Evolutionary conservation across 2,888 invertebrate genomes (phyloP), one percentile per base, ranked within the genome.

Genomic region (Mystacides longicornis): DNA sequence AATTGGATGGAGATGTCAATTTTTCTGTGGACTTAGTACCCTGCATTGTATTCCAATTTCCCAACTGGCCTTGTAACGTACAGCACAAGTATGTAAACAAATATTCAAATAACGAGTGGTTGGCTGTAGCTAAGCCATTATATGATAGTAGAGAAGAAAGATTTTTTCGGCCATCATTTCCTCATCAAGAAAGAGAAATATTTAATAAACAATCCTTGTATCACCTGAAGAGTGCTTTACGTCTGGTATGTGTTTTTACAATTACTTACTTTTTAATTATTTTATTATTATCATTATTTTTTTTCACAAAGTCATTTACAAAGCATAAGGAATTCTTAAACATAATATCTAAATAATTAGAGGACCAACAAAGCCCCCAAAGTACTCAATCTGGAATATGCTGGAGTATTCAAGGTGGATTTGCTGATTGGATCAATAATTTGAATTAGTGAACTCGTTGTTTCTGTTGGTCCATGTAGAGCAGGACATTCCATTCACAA

Each of bases 1-100:
- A 45, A 9, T 1, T 43, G 14, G 11, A 23, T 4, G 27, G 23
- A 16, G 22, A 43, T 23, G 31, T 54, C 20, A 31, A 45, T 16
- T 54, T 54, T 21, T 49, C 49, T 23, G 7, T 54, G 22, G 54
- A 54, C 27, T 11, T 54, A 11, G 54, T 54, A 31, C 54, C 54
- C 18, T 23, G 22, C 7, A 43, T 54, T 19, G 16, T 23, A 19
- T 54, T 54, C 31, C 16, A 54, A 19, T n/a, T 7, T 18, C 52
- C 52, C 18, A 7, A 9, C 7, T 52, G 47, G 52, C 52, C 52
- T 5, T 46, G 33, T 2, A 18, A 33, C 3, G 47, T 52, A 7
- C 31, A 52, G 23, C 31, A 47, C 7, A 42, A 54, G 4, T 14
- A 42, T 5, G 23, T 20, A 16, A 19, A 9, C 11, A 23, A 49